Percentiles rank a stretch among this genome's conserved stretches.
Conservation (phyloP, 35 echinoderm and acorn worm genomes). For the Apostichopus parvimensis region DNA sequence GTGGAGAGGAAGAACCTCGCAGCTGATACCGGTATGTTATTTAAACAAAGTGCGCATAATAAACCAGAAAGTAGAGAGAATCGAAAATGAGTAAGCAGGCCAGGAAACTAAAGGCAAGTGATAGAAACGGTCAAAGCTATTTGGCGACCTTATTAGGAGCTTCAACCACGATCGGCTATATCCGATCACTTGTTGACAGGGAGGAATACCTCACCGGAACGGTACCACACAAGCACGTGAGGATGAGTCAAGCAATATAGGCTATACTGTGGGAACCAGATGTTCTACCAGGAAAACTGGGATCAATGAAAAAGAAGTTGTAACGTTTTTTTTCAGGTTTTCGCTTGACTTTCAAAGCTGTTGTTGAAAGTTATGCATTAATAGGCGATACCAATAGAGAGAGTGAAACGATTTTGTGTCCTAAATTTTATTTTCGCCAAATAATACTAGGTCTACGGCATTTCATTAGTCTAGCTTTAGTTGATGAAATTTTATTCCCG, state of each 20-base stretch:
- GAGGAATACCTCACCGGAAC: neutral
- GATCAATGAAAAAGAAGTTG: neutral
- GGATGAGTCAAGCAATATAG: neutral
- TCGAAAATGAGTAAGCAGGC: neutral
- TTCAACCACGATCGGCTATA: neutral
- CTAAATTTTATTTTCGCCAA: no score
- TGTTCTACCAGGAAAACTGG: neutral
- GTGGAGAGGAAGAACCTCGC: no score
- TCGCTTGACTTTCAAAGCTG: neutral
- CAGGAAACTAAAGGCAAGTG: neutral
- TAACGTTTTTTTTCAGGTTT: neutral
- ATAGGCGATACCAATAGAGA: no score
- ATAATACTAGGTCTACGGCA: no score
- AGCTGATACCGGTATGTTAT: neutral
- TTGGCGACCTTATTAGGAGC: slow-evolving; percentile 41
- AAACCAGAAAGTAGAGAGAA: neutral
- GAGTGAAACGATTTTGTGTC: no score
- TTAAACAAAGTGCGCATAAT: neutral
- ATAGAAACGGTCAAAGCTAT: neutral
- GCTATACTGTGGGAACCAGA: neutral
- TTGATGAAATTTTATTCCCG: no score
- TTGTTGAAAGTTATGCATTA: no score
- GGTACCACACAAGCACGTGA: slow-evolving; percentile 7
- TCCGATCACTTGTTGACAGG: slow-evolving; percentile 19
- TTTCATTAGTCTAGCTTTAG: no score